These are phyloP conservation scores for Parapristionchus giblindavisi DNA, from an alignment of 2,888 invertebrate species.

Conservation along the genomic window DNA sequence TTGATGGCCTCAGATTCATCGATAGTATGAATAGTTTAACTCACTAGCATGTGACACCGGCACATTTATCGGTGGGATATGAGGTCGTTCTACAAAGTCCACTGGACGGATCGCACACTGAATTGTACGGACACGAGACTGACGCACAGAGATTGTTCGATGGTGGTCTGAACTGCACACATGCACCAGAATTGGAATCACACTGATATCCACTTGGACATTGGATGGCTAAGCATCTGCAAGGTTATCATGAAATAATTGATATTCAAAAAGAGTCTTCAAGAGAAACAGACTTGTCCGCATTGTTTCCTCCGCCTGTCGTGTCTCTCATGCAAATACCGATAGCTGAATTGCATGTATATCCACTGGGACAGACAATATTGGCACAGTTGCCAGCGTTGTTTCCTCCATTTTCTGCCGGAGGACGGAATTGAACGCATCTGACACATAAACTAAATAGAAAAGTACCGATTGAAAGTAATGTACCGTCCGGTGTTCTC, in stretches of 20 bases:
- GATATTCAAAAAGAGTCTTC: not conserved
- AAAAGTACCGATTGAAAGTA: not conserved
- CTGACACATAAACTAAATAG: not conserved
- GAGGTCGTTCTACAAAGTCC: slow-evolving; percentile 7
- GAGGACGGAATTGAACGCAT: slow-evolving; percentile 35
- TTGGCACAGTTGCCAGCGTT: not conserved
- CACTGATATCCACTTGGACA: slow-evolving; percentile 33
- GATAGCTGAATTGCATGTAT: not conserved
- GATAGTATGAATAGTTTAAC: not conserved
- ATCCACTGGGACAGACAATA: slow-evolving; percentile 1
- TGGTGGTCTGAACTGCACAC: slow-evolving; percentile 20
- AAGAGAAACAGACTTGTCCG: not conserved
- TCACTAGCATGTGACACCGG: slow-evolving; percentile 16
- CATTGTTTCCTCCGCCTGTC: not conserved
- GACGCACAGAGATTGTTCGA: not conserved
- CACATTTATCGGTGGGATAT: slow-evolving; percentile 17
- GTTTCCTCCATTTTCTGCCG: slow-evolving; percentile 7
- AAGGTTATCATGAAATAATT: not conserved
- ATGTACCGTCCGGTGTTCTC: slow-evolving; percentile 31
- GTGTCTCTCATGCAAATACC: slow-evolving; percentile 14
- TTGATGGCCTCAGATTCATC: not conserved
- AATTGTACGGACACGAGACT: slow-evolving; percentile 9
- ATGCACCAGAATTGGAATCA: slow-evolving; percentile 26
- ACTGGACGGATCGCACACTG: slow-evolving; percentile 17
- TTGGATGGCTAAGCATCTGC: slow-evolving; percentile 2